Conservation (phyloP, 2,113 vertebrate species). For the Phoenicopterus ruber region DNA sequence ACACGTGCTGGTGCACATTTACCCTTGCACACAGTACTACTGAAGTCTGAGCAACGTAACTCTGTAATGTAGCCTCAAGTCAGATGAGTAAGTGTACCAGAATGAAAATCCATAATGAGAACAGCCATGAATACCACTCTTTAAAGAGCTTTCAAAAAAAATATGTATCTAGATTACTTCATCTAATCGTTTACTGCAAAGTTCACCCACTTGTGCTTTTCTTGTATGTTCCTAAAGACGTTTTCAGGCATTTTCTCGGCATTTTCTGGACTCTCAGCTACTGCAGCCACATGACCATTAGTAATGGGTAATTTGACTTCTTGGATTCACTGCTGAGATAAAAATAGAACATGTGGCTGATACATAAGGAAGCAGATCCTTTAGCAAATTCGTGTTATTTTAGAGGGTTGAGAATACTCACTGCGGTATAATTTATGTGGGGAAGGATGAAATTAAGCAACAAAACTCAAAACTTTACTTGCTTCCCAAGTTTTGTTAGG, state of each 20-base stretch:
- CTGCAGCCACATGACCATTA: conserved; percentile 54
- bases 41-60: not conserved
- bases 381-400: conserved; percentile 21
- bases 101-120: not conserved
- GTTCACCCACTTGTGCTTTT: not conserved
- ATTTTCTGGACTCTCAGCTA: conserved; percentile 24
- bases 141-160: conserved; percentile 23
- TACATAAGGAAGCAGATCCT: conserved; percentile 19
- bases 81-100: not conserved
- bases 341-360: conserved; percentile 45
- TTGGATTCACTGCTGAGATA: conserved; percentile 16
- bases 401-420: not conserved
- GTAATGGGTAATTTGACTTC: conserved; percentile 62
- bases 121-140: not conserved
- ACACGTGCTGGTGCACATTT: not conserved
- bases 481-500: not conserved
- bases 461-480: not conserved
- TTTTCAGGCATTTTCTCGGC: conserved; percentile 5
- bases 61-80: not conserved
- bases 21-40: not conserved
- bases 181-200: not conserved
- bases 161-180: conserved; percentile 14
- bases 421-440: not conserved
- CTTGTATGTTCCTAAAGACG: not conserved
- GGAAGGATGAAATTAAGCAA: not conserved